A percentile compares a stretch with the other conserved stretches of the same genome.
Evolutionary conservation across 2,797 vertebrate genomes (phyloP).

Genomic region (Pipistrellus kuhlii): DNA sequence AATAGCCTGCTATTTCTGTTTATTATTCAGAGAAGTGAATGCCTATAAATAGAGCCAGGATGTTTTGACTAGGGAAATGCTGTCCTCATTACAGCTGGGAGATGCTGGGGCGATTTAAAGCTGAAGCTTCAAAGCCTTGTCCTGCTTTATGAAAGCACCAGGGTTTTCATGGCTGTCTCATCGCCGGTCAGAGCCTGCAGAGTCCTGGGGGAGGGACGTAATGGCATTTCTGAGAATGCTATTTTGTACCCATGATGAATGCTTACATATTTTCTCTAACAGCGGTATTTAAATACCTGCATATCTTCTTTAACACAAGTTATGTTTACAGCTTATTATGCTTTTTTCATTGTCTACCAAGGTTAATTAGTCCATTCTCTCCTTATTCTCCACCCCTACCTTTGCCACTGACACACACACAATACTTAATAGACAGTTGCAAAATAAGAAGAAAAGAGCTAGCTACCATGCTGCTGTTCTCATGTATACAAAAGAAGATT

Average conservation of each 20-base stretch:
- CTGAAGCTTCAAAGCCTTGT: slow-evolving; percentile 78
- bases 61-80: slow-evolving; percentile 82
- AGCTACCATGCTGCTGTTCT: background rate
- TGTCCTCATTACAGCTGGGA: slow-evolving; percentile 76
- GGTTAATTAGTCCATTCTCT: slow-evolving; percentile 31
- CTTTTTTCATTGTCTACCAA: slow-evolving; percentile 30
- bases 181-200: background rate
- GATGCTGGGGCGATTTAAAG: slow-evolving; percentile 70
- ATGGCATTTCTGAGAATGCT: slow-evolving; percentile 67
- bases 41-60: slow-evolving; percentile 78
- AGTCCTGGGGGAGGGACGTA: slow-evolving; percentile 51
- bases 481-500: slow-evolving; percentile 26
- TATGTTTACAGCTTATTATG: slow-evolving; percentile 52
- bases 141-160: slow-evolving; percentile 67
- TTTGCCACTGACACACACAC: background rate
- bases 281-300: slow-evolving; percentile 61
- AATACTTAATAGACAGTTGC: background rate
- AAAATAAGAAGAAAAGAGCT: slow-evolving; percentile 43
- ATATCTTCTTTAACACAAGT: slow-evolving; percentile 44
- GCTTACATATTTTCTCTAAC: slow-evolving; percentile 55
- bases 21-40: slow-evolving; percentile 74
- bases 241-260: slow-evolving; percentile 60
- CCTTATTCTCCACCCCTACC: background rate
- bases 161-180: slow-evolving; percentile 66
- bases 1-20: slow-evolving; percentile 67